Evolutionary conservation across 2,797 vertebrate species (phyloP), one percentile per base, ranked within the genome.

Genomic region (Buceros bicornis): DNA sequence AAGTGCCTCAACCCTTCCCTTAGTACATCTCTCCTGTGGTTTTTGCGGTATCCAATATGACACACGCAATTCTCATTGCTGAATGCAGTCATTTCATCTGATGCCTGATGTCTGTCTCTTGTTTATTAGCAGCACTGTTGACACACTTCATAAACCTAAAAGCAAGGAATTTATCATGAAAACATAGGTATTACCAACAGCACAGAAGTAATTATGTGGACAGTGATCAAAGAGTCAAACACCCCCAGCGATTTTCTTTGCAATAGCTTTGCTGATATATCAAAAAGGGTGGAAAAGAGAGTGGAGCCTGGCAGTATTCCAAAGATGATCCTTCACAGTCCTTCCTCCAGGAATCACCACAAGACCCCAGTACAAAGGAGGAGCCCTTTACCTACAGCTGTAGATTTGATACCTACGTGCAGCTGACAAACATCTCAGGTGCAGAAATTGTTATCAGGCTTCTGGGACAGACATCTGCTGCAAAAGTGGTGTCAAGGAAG

Each of bases 21-120:
- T 85, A 85, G 61, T 66, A 76, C 51, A 57, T 79, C 93, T 90
- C 92, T 90, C 29, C 70, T 93, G 95, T 92, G 93, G 82, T 87
- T 97, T 97, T 95, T 91, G 93, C 85, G 93, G 94, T 89, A 72
- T 79, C 83, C 85, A 84, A 13, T 84, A 72, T 37, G 85, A 96
- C 94, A 93, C 66, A 94, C 93, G 94, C 73, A 54, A 87, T 83
- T 88, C 82, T 93, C 70, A 58, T 66, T 72, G 91, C 76, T 69
- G 66, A 96, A 80, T 83, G 73, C 53, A 47, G 91, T 83, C 51
- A 54, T 70, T 86, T 86, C 26, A 65, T 95, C 74, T 82, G 62
- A 82, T 93, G 90, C 43, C 93, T 97, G 91, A 88, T 69, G 57
- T 91, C 80, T 82, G 73, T 47, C 82, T 84, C 80, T 62, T 95